Conservation (phyloP, 2,888 invertebrate genomes). For the Bombylius major region DNA sequence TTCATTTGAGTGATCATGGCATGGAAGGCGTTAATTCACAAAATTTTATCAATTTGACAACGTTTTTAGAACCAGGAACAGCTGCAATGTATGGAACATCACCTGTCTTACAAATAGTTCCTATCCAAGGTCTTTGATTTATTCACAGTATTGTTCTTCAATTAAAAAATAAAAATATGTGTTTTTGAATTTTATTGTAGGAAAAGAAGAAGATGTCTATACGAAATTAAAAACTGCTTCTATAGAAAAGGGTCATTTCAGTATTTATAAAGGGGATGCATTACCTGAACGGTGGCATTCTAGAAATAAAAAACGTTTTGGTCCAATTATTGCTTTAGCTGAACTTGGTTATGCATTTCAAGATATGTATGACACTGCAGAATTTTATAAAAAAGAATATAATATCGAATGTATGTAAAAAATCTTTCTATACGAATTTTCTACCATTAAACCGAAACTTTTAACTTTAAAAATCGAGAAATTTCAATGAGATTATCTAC, state of each 20-base stretch:
- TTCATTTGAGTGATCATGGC: slow-evolving; percentile 63
- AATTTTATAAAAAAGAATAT: slow-evolving; percentile 34
- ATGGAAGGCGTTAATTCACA: slow-evolving; percentile 44
- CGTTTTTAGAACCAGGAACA: slow-evolving; percentile 37
- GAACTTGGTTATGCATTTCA: slow-evolving; percentile 49
- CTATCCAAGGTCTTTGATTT: slow-evolving; percentile 38
- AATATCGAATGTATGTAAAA: slow-evolving; percentile 37
- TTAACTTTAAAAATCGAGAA: no score
- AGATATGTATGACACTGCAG: slow-evolving; percentile 37
- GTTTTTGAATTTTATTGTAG: slow-evolving; percentile 22
- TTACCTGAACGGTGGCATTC: slow-evolving; percentile 50
- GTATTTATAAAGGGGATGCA: slow-evolving; percentile 46
- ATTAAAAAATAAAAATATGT: background rate
- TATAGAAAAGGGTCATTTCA: slow-evolving; percentile 36
- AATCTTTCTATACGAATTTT: background rate
- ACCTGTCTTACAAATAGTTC: slow-evolving; percentile 48
- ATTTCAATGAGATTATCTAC: no score
- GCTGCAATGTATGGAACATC: slow-evolving; percentile 40
- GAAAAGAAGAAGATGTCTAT: slow-evolving; percentile 39
- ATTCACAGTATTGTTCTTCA: background rate
- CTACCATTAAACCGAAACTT: no score
- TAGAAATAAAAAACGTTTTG: slow-evolving; percentile 44
- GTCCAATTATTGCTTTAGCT: slow-evolving; percentile 49
- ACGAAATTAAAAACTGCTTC: slow-evolving; percentile 37
- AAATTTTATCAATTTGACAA: slow-evolving; percentile 43